Evolutionary conservation across 2,888 invertebrate genomes (phyloP).

Genomic region (Gari tellinella): DNA sequence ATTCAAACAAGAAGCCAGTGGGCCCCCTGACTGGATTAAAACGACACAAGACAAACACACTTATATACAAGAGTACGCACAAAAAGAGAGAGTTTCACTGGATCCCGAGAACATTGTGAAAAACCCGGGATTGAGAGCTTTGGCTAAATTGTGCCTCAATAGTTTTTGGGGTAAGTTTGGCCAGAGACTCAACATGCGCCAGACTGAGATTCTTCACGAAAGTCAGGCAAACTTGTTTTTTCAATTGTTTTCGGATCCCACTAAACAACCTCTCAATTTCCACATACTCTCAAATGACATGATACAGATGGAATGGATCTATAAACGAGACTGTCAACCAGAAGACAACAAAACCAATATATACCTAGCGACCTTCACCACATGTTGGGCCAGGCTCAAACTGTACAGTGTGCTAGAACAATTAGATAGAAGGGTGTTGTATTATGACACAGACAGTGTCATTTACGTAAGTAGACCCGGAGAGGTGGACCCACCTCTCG

Average conservation of each 20-base stretch:
- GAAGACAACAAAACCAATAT: conserved; percentile 39
- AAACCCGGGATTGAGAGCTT: conserved; percentile 37
- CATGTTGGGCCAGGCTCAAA: conserved; percentile 46
- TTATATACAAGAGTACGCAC: conserved; percentile 25
- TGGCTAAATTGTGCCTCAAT: conserved; percentile 35
- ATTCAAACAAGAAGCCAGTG: conserved; percentile 47
- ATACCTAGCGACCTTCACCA: conserved; percentile 42
- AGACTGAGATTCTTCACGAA: conserved; percentile 34
- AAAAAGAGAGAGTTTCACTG: conserved; percentile 38
- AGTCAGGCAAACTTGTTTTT: conserved; percentile 25
- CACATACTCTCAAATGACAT: conserved; percentile 31
- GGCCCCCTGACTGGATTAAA: conserved; percentile 50
- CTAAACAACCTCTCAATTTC: conserved; percentile 22
- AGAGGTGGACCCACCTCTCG: conserved; percentile 63
- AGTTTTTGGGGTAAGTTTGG: conserved; percentile 47
- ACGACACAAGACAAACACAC: conserved; percentile 16
- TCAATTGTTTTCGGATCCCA: conserved; percentile 26
- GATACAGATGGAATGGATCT: conserved; percentile 43
- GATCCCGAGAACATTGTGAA: conserved; percentile 20
- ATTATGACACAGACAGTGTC: conserved; percentile 75
- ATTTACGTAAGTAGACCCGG: conserved; percentile 67
- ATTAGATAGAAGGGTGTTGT: conserved; percentile 26
- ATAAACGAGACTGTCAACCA: conserved; percentile 36
- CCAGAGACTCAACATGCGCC: conserved; percentile 27
- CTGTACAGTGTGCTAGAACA: conserved; percentile 41